These are phyloP conservation scores for Microcebus jonahi DNA, from an alignment of 2,113 vertebrate species.

Conservation along the genomic window DNA sequence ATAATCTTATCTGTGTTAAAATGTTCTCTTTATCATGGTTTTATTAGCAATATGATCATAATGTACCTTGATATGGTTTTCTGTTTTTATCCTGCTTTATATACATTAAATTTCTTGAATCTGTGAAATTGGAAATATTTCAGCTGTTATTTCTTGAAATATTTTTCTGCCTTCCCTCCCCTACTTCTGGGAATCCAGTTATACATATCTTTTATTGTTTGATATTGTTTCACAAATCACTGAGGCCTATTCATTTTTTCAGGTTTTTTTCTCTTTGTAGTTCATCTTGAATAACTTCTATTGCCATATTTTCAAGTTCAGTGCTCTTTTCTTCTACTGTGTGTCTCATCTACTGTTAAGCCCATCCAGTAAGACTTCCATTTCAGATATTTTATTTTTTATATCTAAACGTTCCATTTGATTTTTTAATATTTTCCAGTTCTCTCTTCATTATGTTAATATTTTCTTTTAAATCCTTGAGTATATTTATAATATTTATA, in stretches of 20 bases:
- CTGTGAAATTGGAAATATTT: not conserved
- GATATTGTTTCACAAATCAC: no score
- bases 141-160: not conserved
- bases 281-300: no score
- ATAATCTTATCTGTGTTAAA: not conserved
- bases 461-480: not conserved
- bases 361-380: not conserved
- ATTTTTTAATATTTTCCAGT: not conserved
- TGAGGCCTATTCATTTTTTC: no score
- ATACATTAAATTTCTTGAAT: not conserved
- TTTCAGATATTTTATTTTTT: not conserved
- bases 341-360: not conserved
- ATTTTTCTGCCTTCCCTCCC: no score
- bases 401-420: not conserved
- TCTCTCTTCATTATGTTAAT: not conserved
- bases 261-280: no score
- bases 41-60: not conserved
- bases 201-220: no score
- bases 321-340: not conserved
- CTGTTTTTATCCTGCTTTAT: not conserved
- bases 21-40: not conserved
- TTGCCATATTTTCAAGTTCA: no score
- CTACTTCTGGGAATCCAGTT: no score
- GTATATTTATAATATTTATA: not conserved
- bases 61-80: not conserved